Percentiles rank a stretch among this genome's conserved stretches.
Conservation (phyloP, 2,797 vertebrate species). For the Oreonectes daqikongensis region DNA sequence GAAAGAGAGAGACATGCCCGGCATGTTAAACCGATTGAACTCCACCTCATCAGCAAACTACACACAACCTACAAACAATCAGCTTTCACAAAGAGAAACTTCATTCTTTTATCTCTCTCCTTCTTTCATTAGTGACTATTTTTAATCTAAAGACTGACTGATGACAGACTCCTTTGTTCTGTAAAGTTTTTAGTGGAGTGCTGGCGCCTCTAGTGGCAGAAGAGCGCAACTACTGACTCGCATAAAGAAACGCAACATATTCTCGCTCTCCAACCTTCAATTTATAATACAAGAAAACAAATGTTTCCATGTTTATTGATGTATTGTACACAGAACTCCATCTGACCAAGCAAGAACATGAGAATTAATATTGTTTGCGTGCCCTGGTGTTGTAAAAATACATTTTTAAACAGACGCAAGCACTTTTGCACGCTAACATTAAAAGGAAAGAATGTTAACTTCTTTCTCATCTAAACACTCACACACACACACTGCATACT, state of each 20-base stretch:
- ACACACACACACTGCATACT: constrained; percentile 13
- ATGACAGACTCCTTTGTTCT: constrained; percentile 69
- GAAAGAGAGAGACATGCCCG: constrained; percentile 37
- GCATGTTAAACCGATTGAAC: constrained; percentile 19
- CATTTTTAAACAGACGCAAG: not conserved
- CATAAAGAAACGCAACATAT: constrained; percentile 54
- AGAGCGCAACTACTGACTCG: constrained; percentile 58
- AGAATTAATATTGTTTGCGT: not conserved
- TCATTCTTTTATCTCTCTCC: constrained; percentile 41
- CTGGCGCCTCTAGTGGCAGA: constrained; percentile 80
- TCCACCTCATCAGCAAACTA: constrained; percentile 40
- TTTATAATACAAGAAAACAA: not conserved
- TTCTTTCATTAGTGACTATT: constrained; percentile 68
- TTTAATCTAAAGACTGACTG: constrained; percentile 76
- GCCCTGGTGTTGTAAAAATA: no score
- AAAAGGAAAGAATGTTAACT: not conserved
- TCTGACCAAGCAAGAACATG: not conserved
- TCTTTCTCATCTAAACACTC: constrained; percentile 7
- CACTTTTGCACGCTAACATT: not conserved
- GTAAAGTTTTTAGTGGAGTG: constrained; percentile 67
- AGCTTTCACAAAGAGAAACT: constrained; percentile 36
- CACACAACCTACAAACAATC: constrained; percentile 30
- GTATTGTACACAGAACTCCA: not conserved
- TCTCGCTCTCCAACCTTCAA: constrained; percentile 38
- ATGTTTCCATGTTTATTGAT: no score